Evolutionary conservation across 2,888 invertebrate genomes (phyloP).

Genomic region (Miltochrista miniata): DNA sequence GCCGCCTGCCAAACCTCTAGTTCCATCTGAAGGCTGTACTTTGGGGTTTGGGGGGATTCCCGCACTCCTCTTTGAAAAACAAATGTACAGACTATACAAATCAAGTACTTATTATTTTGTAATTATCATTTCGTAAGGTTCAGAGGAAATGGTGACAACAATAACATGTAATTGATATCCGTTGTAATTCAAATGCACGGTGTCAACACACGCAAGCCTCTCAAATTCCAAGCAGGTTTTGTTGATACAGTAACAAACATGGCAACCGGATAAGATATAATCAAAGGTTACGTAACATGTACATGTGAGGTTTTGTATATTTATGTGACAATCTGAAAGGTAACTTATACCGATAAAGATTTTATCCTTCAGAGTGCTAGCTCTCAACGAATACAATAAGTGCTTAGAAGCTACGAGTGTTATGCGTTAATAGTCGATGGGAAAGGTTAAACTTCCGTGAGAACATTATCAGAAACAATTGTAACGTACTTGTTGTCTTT

Average conservation of each 20-base stretch:
- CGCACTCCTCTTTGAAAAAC: no score
- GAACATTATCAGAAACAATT: constrained; percentile 52
- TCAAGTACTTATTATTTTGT: no score
- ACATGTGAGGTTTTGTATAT: constrained; percentile 1
- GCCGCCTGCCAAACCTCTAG: no score
- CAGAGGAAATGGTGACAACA: not conserved
- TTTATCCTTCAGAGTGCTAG: constrained; percentile 21
- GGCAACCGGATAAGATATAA: not conserved
- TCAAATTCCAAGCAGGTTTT: not conserved
- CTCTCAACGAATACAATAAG: constrained; percentile 25
- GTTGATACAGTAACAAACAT: not conserved
- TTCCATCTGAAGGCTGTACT: no score
- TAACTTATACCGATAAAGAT: constrained; percentile 11
- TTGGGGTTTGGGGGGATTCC: no score
- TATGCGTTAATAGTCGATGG: constrained; percentile 43
- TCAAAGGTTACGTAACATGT: not conserved
- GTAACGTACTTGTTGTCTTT: constrained; percentile 21
- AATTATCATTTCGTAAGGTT: no score
- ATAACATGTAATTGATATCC: constrained; percentile 1
- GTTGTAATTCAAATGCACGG: no score
- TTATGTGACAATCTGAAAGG: constrained; percentile 3
- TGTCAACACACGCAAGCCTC: not conserved
- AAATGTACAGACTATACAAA: no score
- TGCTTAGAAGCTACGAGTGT: constrained; percentile 30
- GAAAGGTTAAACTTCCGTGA: constrained; percentile 72